Conservation (phyloP, 2,797 vertebrate genomes). For the Hippopotamyrus pictus region DNA sequence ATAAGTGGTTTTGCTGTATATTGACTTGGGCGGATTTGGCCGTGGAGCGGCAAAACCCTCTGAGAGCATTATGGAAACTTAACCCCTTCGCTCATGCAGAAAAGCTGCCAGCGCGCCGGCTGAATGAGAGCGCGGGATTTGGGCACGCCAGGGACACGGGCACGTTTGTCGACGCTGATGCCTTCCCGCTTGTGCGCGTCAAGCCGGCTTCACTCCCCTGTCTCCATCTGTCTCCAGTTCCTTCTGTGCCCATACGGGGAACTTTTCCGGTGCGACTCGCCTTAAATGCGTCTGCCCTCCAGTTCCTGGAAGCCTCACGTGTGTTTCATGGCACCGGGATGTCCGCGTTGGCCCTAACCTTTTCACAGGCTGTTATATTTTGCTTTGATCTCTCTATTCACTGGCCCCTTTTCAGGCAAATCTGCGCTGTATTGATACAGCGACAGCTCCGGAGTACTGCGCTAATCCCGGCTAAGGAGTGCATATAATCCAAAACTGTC, state of each 20-base stretch:
- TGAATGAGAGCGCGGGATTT: slow-evolving; percentile 18
- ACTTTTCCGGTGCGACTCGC: background rate
- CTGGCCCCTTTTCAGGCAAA: background rate
- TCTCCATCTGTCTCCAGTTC: background rate
- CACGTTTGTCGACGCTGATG: background rate
- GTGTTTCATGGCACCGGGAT: background rate
- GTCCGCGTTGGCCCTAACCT: background rate
- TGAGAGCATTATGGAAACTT: slow-evolving; percentile 36
- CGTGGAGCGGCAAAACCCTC: slow-evolving; percentile 44
- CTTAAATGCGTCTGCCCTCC: background rate
- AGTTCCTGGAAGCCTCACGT: background rate
- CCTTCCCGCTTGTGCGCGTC: background rate
- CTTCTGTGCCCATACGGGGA: background rate
- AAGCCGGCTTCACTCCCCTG: background rate
- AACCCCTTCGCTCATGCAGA: slow-evolving; percentile 51
- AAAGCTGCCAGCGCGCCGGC: slow-evolving; percentile 42
- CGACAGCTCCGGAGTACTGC: background rate
- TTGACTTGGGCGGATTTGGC: slow-evolving; percentile 53
- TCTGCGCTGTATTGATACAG: background rate
- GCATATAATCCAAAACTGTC: background rate
- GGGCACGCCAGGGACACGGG: background rate
- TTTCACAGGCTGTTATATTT: background rate
- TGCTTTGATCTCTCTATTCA: background rate
- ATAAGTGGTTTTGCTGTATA: slow-evolving; percentile 22
- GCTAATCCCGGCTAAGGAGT: background rate